These are phyloP conservation scores for Pyrrhia umbra DNA, from an alignment of 2,888 invertebrate genomes.

Conservation along the genomic window DNA sequence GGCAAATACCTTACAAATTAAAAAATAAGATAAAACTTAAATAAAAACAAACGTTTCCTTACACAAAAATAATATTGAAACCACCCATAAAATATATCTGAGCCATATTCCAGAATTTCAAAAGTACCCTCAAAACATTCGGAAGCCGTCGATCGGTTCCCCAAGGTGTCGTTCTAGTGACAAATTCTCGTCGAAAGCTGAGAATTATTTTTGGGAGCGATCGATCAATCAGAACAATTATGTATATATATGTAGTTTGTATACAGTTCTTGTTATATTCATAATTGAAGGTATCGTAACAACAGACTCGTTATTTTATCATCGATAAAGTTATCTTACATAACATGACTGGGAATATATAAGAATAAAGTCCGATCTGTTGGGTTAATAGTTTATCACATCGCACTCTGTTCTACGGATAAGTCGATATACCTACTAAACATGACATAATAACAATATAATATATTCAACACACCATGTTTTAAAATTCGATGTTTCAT, in stretches of 20 bases:
- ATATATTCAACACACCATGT: too few species aligned
- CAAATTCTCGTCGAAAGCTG: slow-evolving; percentile 76
- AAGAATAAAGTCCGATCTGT: too few species aligned
- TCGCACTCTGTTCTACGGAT: too few species aligned
- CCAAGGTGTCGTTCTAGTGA: slow-evolving; percentile 77
- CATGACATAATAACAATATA: too few species aligned
- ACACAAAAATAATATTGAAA: neutral
- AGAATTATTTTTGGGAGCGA: slow-evolving; percentile 72
- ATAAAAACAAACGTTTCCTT: neutral
- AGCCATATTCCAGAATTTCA: slow-evolving; percentile 27
- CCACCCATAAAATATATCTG: neutral
- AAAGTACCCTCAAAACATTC: slow-evolving; percentile 53
- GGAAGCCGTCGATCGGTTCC: slow-evolving; percentile 61
- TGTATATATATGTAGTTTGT: slow-evolving; percentile 51
- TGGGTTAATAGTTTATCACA: too few species aligned
- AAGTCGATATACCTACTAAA: too few species aligned
- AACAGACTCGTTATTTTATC: too few species aligned
- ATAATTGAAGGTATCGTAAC: neutral
- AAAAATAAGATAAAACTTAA: too few species aligned
- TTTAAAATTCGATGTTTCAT: too few species aligned
- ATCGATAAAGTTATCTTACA: too few species aligned
- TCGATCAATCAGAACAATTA: slow-evolving; percentile 79
- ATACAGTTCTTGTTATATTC: slow-evolving; percentile 26
- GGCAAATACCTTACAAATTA: neutral
- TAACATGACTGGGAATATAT: too few species aligned